These are phyloP conservation scores for Chauna torquata DNA, from an alignment of 2,113 vertebrate species.

Conservation along the genomic window DNA sequence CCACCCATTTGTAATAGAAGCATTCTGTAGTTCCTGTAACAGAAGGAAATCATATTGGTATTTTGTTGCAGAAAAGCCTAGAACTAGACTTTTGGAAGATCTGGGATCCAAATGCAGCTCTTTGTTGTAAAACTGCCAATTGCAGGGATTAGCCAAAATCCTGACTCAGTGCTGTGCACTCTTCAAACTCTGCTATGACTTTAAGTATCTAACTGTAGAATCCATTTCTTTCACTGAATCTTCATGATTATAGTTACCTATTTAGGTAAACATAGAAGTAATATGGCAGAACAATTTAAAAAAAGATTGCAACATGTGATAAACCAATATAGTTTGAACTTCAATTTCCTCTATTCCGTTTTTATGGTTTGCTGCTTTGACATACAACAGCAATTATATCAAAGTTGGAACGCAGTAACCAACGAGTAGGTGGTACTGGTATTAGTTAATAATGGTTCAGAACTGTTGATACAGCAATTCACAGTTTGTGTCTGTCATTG, in stretches of 20 bases:
- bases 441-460: constrained; percentile 45
- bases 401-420: constrained; percentile 36
- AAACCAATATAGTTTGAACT: constrained; percentile 60
- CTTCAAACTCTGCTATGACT: not conserved
- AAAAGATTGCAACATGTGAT: constrained; percentile 51
- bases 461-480: constrained; percentile 23
- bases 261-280: not conserved
- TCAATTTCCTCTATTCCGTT: constrained; percentile 66
- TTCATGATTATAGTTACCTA: not conserved
- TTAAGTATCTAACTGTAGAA: not conserved
- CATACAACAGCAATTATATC: constrained; percentile 24
- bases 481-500: not conserved
- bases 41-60: not conserved
- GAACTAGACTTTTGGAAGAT: not conserved
- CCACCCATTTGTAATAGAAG: constrained; percentile 66
- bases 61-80: constrained; percentile 1
- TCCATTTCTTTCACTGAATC: not conserved
- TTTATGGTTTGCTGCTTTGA: constrained; percentile 52
- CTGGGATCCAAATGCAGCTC: not conserved
- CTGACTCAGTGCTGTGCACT: not conserved
- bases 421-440: not conserved
- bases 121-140: not conserved
- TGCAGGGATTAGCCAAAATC: not conserved
- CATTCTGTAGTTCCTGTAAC: not conserved
- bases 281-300: constrained; percentile 39